A percentile compares a stretch with the other conserved stretches of the same genome.
phyloP scores from a whole-genome alignment of 2,888 invertebrate genomes.

The Anoplius nigerrimus region DNA sequence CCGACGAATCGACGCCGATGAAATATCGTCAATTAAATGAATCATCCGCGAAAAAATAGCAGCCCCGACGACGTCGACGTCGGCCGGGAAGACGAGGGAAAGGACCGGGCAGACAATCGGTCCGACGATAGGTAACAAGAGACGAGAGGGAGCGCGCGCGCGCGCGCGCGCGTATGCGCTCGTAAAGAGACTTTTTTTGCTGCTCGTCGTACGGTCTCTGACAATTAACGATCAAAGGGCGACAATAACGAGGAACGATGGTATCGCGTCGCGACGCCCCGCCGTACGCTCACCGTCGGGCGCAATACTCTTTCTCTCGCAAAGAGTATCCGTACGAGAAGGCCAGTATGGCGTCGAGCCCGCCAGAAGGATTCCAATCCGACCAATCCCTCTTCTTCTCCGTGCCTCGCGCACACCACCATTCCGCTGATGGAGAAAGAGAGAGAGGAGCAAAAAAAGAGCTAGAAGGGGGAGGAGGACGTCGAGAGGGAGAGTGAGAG shows the following conservation, averaged over 20 bases:
- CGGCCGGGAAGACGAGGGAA: no score
- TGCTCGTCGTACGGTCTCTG: no score
- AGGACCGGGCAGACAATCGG: no score
- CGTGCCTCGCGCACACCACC: slow-evolving; percentile 52
- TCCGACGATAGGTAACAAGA: no score
- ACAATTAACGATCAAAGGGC: no score
- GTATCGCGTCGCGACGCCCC: slow-evolving; percentile 6
- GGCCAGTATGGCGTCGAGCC: slow-evolving; percentile 62
- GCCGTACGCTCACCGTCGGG: slow-evolving; percentile 4
- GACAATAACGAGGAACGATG: not conserved
- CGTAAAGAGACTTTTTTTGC: no score
- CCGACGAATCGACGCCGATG: no score
- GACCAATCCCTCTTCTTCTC: slow-evolving; percentile 65
- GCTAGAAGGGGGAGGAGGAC: slow-evolving; percentile 13
- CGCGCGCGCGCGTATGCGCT: no score
- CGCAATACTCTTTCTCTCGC: slow-evolving; percentile 8
- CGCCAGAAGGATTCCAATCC: slow-evolving; percentile 62
- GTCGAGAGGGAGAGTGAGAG: slow-evolving; percentile 40
- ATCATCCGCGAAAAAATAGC: no score
- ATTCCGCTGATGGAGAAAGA: slow-evolving; percentile 53
- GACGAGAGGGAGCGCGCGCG: no score
- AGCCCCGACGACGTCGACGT: no score
- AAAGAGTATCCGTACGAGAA: slow-evolving; percentile 29
- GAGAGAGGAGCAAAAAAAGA: slow-evolving; percentile 25
- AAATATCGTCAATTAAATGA: no score